Conservation (phyloP, 2,888 invertebrate species). For the Frankliniella intonsa region DNA sequence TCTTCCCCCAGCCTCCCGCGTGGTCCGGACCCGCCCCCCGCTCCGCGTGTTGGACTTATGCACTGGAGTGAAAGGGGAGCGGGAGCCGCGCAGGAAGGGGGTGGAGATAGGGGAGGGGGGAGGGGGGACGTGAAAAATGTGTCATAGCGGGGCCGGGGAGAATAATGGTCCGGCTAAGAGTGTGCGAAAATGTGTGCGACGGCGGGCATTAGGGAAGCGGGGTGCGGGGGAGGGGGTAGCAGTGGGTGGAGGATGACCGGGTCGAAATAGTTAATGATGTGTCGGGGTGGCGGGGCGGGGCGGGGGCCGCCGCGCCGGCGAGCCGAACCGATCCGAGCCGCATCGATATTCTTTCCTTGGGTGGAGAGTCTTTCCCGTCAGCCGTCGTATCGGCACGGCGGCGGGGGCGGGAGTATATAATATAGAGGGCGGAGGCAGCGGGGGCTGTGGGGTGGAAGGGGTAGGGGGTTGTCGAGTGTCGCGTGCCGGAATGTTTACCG, state of each 20-base stretch:
- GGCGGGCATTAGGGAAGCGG: not conserved
- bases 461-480: not conserved
- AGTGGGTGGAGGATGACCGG: not conserved
- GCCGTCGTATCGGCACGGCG: not conserved
- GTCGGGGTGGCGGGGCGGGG: too few relatives aligned
- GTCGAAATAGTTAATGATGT: not conserved
- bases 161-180: slow-evolving; percentile 23
- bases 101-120: not conserved
- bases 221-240: not conserved
- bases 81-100: not conserved
- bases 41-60: not conserved
- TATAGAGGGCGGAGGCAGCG: not conserved
- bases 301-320: too few relatives aligned
- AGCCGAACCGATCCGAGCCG: not conserved
- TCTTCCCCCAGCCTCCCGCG: too few relatives aligned
- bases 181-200: slow-evolving; percentile 24
- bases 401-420: not conserved
- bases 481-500: not conserved
- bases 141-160: slow-evolving; percentile 21
- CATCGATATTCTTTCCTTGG: not conserved
- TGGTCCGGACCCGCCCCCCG: too few relatives aligned
- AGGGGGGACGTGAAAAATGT: slow-evolving; percentile 13
- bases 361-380: too few relatives aligned
- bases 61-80: not conserved
- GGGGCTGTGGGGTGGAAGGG: not conserved